Evolutionary conservation across 2,888 invertebrate genomes (phyloP), one percentile per base, ranked within the genome.

Genomic region (Colletes collaris): DNA sequence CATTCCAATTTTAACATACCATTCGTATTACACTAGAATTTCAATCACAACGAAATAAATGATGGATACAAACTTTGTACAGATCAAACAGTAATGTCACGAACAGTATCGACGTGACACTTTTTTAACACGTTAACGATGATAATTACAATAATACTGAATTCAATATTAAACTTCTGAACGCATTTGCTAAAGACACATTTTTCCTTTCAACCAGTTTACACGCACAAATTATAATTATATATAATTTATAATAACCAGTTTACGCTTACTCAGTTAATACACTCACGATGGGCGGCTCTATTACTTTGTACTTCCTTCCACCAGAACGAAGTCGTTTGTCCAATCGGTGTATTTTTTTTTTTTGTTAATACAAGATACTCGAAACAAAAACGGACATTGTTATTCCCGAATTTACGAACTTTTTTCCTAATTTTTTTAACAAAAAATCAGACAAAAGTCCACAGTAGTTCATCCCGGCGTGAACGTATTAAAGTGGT

Each of bases 141-240:
- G 35, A 37, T 59, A 59, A 68, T 75, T 64, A 59, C 53, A 74
- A n/a, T 73, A 64, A 59, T 69, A 78, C 62, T 62, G 53, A 69
- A 7, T 37, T 46, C 44, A 3, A 72, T 10, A 49, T 40, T 55
- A 55, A 79, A 60, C 7, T 13, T n/a, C 19, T 37, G n/a, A 65
- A 60, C n/a, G 11, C 44, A 49, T 60, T 76, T 64, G 46, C 58
- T 65, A 55, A 55, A 55, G 13, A 46, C 27, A 11, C 27, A 60
- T 13, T 10, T 52, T 6, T 49, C 59, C 6, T 11, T 11, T 16
- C 8, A 3, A 35, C 13, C 13, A 37, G 27, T 27, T n/a, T 19
- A 40, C n/a, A 3, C 40, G 55, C 10, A 6, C 8, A 60, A 52
- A 40, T 63, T 4, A 49, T 64, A 37, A n/a, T 46, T 60, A 52